Evolutionary conservation across 2,888 invertebrate species (phyloP), one percentile per base, ranked within the genome.

Genomic region (Drosophila paucipuncta): DNA sequence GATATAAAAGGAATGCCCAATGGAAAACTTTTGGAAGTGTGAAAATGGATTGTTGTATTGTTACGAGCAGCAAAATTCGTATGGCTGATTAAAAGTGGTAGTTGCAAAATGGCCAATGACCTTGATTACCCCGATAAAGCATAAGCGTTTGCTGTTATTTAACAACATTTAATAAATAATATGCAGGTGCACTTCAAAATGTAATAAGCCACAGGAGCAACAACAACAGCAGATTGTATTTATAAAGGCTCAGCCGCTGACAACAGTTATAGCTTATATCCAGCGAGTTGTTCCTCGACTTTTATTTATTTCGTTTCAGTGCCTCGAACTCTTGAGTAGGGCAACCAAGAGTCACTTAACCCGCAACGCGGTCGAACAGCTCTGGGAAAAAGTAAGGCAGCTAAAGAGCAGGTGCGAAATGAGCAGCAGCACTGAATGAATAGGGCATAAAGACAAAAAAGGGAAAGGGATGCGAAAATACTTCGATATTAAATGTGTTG

Each of bases 151-250:
- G 58, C 66, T 54, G 28, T 62, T 60, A 31, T 49, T 62, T 39
- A 60, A 43, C 35, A 68, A 59, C 35, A 58, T 81, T 73, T 63
- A 62, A 82, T 85, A 78, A 78, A 80, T 85, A 87, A 82, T 69
- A 70, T 73, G 75, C 75, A 61, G 76, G 53, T 55, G 54, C 68
- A 76, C 85, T 85, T 76, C 59, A 90, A 87, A 90, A 90, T 80
- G 76, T 83, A 85, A 85, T 85, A 85, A 89, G 72, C 89, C 65
- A 35, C 68, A 59, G 57, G 63, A 47, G 50, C 66, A 68, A 61
- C 50, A 63, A 30, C 65, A 18, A n/a, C 49, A 16, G 33, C 62
- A 50, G 41, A 43, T 30, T 69, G 58, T 69, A 59, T 60, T 47
- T 47, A 35, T 47, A 58, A 60, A 43, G 39, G 31, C 41, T 71